These are phyloP conservation scores for Synaphobranchus kaupii DNA, from an alignment of 2,797 vertebrate genomes.

Conservation along the genomic window DNA sequence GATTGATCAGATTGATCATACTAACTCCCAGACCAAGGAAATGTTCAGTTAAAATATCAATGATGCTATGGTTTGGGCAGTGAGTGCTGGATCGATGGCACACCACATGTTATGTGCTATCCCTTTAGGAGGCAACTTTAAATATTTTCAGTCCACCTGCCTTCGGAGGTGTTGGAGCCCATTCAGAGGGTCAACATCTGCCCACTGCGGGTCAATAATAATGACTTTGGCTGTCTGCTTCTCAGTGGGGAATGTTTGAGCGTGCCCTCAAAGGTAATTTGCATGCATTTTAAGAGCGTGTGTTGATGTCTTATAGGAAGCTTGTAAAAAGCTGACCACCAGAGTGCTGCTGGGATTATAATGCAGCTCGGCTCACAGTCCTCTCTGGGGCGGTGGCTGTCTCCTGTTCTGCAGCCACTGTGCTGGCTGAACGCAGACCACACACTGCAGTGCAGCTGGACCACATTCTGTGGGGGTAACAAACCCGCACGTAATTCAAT, in stretches of 20 bases:
- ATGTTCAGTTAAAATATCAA: constrained; percentile 11
- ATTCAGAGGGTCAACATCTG: neutral
- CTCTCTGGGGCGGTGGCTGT: neutral
- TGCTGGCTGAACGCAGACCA: neutral
- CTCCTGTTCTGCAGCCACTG: constrained; percentile 11
- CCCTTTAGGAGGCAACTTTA: neutral
- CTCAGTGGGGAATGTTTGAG: neutral
- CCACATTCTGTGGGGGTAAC: constrained; percentile 19
- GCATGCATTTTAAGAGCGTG: neutral
- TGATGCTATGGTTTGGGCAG: neutral
- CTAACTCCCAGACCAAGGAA: neutral
- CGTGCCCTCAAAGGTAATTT: neutral
- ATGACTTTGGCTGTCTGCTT: neutral
- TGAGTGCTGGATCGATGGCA: neutral
- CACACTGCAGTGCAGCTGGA: constrained; percentile 18
- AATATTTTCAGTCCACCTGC: neutral
- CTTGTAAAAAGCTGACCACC: neutral
- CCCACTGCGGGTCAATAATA: neutral
- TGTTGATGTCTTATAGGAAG: neutral
- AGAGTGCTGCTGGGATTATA: constrained; percentile 3
- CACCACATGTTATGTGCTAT: neutral
- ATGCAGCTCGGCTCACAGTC: neutral
- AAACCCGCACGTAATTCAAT: constrained; percentile 19
- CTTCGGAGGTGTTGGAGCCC: neutral
- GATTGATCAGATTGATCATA: constrained; percentile 2